phyloP scores from a whole-genome alignment of 1,140 invertebrate genomes.

The Oryctes rhinoceros region DNA sequence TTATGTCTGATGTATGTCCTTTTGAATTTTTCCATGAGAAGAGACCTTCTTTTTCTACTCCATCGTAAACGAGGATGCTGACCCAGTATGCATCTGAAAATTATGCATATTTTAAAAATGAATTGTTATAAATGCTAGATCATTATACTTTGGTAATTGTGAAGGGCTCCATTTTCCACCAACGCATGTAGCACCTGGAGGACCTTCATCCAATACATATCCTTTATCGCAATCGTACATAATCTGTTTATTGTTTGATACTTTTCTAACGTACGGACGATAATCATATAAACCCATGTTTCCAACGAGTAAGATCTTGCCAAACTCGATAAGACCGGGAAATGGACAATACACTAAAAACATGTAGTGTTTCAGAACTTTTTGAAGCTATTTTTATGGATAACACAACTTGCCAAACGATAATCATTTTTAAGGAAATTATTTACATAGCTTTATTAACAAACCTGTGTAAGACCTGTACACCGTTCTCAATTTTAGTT shows the following conservation, averaged over 20 bases:
- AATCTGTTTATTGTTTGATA: conserved; percentile 92
- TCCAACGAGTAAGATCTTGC: conserved; percentile 92
- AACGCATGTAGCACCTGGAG: conserved; percentile 92
- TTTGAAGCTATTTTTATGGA: too few species aligned
- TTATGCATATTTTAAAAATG: not conserved
- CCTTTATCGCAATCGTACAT: conserved; percentile 96
- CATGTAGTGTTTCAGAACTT: not conserved
- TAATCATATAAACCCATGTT: conserved; percentile 98
- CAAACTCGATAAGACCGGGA: conserved; percentile 89
- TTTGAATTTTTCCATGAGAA: conserved; percentile 61
- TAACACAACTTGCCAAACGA: too few species aligned
- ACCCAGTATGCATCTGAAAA: conserved; percentile 74
- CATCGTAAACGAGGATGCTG: conserved; percentile 84
- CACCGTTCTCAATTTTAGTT: too few species aligned
- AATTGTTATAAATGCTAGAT: not conserved
- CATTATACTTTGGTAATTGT: conserved; percentile 72
- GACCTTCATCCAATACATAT: conserved; percentile 84
- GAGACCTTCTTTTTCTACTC: conserved; percentile 73
- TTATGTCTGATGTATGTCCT: conserved; percentile 51
- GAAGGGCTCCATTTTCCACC: conserved; percentile 88
- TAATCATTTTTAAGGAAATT: too few species aligned
- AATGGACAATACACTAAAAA: conserved; percentile 88
- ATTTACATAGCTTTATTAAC: too few species aligned
- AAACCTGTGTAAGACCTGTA: too few species aligned
- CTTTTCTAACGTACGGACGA: conserved; percentile 91